Percentiles rank a stretch among this genome's conserved stretches.
These are phyloP conservation scores for Meteorus colon DNA, from an alignment of 2,888 invertebrate genomes.

Conservation along the genomic window DNA sequence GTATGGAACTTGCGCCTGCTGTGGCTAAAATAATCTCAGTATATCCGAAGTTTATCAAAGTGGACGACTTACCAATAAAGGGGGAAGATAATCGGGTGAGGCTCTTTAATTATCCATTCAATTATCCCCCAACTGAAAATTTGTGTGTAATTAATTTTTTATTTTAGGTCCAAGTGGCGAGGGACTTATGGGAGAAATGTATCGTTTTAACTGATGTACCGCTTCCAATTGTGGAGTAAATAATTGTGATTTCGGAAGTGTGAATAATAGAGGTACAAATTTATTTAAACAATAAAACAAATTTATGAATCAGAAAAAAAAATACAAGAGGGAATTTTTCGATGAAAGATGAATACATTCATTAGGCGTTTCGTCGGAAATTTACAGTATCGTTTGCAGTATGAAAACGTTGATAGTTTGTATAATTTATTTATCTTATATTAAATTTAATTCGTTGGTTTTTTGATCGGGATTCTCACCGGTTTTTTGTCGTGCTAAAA, in stretches of 20 bases:
- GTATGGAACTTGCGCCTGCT: slow-evolving; percentile 79
- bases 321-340: background rate
- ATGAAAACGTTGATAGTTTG: background rate
- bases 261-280: background rate
- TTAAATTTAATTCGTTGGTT: slow-evolving; percentile 50
- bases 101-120: slow-evolving; percentile 26
- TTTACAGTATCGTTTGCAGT: slow-evolving; percentile 27
- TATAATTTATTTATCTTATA: slow-evolving; percentile 46
- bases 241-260: slow-evolving; percentile 7
- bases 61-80: slow-evolving; percentile 82
- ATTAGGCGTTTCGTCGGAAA: background rate
- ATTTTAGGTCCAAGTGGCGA: slow-evolving; percentile 76
- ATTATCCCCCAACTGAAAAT: background rate
- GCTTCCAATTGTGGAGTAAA: slow-evolving; percentile 73
- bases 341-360: background rate
- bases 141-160: slow-evolving; percentile 30
- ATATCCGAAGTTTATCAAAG: slow-evolving; percentile 86
- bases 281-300: background rate
- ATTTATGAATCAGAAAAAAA: background rate
- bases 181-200: slow-evolving; percentile 88
- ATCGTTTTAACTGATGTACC: slow-evolving; percentile 84
- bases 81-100: slow-evolving; percentile 79
- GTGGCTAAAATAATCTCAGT: slow-evolving; percentile 81
- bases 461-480: slow-evolving; percentile 49
- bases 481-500: slow-evolving; percentile 71